Evolutionary conservation across 2,113 vertebrate species (phyloP).

Genomic region (Tapirus terrestris): DNA sequence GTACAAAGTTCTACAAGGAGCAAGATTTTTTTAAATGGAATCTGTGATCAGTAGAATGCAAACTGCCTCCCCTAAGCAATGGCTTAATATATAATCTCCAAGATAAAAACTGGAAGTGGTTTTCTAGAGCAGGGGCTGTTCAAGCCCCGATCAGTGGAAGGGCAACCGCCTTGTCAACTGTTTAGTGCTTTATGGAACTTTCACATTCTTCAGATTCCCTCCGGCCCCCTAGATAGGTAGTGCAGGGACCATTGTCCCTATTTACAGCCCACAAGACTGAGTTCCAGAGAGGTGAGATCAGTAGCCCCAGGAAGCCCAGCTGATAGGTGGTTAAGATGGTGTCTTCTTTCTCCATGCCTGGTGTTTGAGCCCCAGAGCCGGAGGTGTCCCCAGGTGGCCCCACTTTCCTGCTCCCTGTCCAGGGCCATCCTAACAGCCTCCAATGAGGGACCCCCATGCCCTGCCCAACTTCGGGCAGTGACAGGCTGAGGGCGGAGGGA

Average conservation of each 20-base stretch:
- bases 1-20: not conserved
- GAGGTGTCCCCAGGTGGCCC: not conserved
- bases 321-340: not conserved
- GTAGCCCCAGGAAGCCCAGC: not conserved
- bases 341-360: not conserved
- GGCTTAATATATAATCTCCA: not conserved
- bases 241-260: not conserved
- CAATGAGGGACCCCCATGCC: not conserved
- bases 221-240: not conserved
- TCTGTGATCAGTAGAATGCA: not conserved
- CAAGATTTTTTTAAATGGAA: not conserved
- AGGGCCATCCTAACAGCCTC: not conserved
- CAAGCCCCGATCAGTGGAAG: not conserved
- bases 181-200: not conserved
- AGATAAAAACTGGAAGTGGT: not conserved
- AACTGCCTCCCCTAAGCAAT: not conserved
- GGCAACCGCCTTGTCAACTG: not conserved
- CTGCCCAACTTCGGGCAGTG: not conserved
- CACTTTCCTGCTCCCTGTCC: not conserved
- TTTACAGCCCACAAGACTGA: not conserved
- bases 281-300: constrained; percentile 44
- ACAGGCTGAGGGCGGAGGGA: not conserved
- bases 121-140: not conserved
- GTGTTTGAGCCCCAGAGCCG: not conserved
- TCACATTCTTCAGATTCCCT: constrained; percentile 38